A percentile compares a stretch with the other conserved stretches of the same genome.
Evolutionary conservation across 2,113 vertebrate genomes (phyloP).

Genomic region (Carollia perspicillata): DNA sequence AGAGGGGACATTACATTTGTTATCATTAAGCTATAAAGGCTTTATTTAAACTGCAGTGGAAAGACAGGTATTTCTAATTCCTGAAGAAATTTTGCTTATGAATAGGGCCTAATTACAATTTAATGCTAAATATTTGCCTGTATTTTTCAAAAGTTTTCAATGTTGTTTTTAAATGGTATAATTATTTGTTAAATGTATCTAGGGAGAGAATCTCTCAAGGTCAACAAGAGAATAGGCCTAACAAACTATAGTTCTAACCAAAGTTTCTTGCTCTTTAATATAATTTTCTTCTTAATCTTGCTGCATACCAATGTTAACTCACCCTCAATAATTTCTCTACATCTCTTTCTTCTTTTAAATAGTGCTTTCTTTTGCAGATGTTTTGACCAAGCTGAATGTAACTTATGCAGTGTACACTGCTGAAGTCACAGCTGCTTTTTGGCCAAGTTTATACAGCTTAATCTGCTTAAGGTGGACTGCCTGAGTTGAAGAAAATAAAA

Average conservation of each 20-base stretch:
- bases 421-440: neutral
- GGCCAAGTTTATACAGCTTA: neutral
- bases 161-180: neutral
- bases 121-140: neutral
- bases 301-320: neutral
- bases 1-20: neutral
- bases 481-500: slow-evolving; percentile 22
- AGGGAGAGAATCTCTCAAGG: neutral
- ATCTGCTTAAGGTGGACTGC: neutral
- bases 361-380: neutral
- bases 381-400: neutral
- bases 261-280: neutral
- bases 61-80: neutral
- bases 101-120: neutral
- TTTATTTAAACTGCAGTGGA: neutral
- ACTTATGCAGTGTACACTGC: neutral
- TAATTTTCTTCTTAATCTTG: slow-evolving; percentile 1
- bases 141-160: neutral
- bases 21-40: neutral
- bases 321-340: neutral
- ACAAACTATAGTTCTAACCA: neutral
- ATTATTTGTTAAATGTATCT: neutral
- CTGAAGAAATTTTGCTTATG: neutral
- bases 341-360: neutral
- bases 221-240: neutral